Percentiles rank a stretch among this genome's conserved stretches.
Conservation (phyloP, 2,797 vertebrate genomes). For the Linurgus olivaceus region DNA sequence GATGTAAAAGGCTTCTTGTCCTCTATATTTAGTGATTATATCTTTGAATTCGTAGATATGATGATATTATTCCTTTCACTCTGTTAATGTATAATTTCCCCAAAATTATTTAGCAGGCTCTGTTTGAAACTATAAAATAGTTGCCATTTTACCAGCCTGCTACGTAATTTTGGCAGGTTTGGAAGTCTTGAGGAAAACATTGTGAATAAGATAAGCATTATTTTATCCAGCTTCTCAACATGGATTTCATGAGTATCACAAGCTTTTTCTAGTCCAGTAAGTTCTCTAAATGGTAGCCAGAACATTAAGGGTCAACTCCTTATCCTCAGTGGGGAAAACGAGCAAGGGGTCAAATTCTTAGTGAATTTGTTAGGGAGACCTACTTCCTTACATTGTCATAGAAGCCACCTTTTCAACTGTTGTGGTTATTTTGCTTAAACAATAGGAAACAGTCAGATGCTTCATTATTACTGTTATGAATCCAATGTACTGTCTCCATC, state of each 20-base stretch:
- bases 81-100: not conserved
- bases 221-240: not conserved
- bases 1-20: not conserved
- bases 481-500: not conserved
- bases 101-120: not conserved
- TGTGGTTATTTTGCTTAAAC: not conserved
- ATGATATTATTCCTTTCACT: not conserved
- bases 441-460: not conserved
- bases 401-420: not conserved
- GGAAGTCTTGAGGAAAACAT: not conserved
- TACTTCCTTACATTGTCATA: conserved; percentile 17
- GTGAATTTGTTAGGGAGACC: not conserved
- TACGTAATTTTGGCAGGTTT: not conserved
- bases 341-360: conserved; percentile 7
- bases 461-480: not conserved
- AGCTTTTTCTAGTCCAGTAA: not conserved
- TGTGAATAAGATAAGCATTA: not conserved
- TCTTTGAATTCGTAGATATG: not conserved
- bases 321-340: not conserved
- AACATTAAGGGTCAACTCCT: not conserved
- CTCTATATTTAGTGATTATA: not conserved
- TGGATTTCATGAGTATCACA: not conserved
- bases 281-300: not conserved
- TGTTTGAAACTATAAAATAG: not conserved
- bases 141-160: not conserved